Evolutionary conservation across 2,888 invertebrate species (phyloP).

Genomic region (Charanyca ferruginea): DNA sequence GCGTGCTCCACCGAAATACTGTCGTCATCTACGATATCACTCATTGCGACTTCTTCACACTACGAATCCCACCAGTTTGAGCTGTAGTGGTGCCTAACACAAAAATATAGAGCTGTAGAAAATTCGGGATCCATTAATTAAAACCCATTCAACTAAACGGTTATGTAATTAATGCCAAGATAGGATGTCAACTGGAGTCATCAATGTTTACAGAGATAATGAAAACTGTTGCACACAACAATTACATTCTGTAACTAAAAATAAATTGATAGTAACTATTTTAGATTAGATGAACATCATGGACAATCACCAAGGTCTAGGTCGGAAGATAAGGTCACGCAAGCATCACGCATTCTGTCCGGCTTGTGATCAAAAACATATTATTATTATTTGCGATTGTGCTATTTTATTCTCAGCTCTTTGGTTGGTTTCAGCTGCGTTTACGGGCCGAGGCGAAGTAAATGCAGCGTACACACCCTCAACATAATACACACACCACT

Average conservation of each 20-base stretch:
- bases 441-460: no score
- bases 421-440: no score
- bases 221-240: constrained; percentile 35
- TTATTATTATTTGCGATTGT: no score
- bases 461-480: no score
- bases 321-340: constrained; percentile 75
- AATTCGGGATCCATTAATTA: constrained; percentile 6
- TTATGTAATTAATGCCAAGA: constrained; percentile 71
- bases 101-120: constrained; percentile 30
- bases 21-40: constrained; percentile 65
- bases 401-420: no score
- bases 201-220: constrained; percentile 31
- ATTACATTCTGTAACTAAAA: constrained; percentile 54
- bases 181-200: constrained; percentile 13
- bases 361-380: constrained; percentile 25
- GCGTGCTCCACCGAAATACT: constrained; percentile 64
- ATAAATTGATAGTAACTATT: constrained; percentile 58
- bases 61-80: constrained; percentile 18
- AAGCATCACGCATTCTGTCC: constrained; percentile 36
- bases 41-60: constrained; percentile 64
- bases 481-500: no score
- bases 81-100: constrained; percentile 44
- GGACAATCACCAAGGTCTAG: constrained; percentile 77
- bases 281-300: constrained; percentile 65
- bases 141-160: constrained; percentile 19